Conservation (phyloP, 2,113 vertebrate genomes). For the Rhombomys opimus region DNA sequence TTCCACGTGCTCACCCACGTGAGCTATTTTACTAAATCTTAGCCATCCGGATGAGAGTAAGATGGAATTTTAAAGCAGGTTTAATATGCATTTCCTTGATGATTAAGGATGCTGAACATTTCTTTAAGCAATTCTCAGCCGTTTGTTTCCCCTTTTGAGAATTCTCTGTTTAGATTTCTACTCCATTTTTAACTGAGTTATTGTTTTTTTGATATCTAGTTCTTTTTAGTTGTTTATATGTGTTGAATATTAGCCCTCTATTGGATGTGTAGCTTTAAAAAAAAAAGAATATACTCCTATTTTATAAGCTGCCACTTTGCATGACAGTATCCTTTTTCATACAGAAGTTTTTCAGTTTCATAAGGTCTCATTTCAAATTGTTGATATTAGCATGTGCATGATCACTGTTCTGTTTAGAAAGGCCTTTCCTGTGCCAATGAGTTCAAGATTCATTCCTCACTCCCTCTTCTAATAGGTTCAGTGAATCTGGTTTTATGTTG, state of each 20-base stretch:
- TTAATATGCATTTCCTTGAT: not conserved
- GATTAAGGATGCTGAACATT: not conserved
- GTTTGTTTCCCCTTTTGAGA: not conserved
- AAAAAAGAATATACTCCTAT: not conserved
- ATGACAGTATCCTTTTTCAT: not conserved
- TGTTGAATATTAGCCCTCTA: not conserved
- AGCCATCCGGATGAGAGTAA: not conserved
- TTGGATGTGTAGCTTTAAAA: not conserved
- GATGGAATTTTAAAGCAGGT: not conserved
- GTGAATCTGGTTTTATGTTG: no score
- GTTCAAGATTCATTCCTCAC: no score
- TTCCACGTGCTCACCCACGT: not conserved
- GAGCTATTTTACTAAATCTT: not conserved
- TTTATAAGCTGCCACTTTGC: not conserved
- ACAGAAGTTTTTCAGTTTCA: not conserved
- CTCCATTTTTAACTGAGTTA: not conserved
- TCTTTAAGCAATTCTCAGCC: not conserved
- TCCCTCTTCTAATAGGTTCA: no score
- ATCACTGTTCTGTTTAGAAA: not conserved
- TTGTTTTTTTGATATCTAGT: not conserved
- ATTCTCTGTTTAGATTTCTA: not conserved
- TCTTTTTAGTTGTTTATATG: not conserved
- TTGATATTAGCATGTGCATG: not conserved
- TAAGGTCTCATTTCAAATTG: not conserved
- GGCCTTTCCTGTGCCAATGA: not conserved